Percentiles rank a stretch among this genome's conserved stretches.
Evolutionary conservation across 2,113 vertebrate species (phyloP).

Genomic region (Stomatorhinus ivindoensis): DNA sequence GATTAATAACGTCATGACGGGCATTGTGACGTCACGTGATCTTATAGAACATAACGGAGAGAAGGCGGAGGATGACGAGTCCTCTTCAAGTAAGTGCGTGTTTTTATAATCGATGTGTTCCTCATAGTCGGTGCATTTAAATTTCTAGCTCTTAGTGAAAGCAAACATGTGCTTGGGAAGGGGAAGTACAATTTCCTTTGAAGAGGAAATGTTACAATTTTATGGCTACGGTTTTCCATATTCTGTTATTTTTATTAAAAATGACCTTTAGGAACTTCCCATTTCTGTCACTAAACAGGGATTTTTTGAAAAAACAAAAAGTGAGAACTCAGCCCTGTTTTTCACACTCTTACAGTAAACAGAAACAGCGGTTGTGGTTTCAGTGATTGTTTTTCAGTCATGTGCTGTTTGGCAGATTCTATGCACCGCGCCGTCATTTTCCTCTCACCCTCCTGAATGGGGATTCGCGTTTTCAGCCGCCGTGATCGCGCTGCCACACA

Average conservation of each 20-base stretch:
- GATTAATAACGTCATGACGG: not conserved
- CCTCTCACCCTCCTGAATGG: not conserved
- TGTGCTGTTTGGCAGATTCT: not conserved
- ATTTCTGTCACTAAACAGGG: constrained; percentile 35
- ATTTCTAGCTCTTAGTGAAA: not conserved
- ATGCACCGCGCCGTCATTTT: not conserved
- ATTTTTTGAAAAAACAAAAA: constrained; percentile 27
- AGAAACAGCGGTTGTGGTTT: constrained; percentile 14
- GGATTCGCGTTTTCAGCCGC: not conserved
- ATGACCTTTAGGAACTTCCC: constrained; percentile 39
- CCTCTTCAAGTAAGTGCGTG: not conserved
- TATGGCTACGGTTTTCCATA: constrained; percentile 29
- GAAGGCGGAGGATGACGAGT: not conserved
- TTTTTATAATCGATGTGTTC: not conserved
- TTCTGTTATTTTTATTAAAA: constrained; percentile 41
- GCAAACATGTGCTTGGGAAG: constrained; percentile 4
- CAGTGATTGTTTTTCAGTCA: constrained; percentile 3
- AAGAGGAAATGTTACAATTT: constrained; percentile 40
- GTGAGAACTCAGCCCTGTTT: constrained; percentile 14
- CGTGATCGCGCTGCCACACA: not conserved
- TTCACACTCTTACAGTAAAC: not conserved
- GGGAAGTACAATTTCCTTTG: constrained; percentile 41
- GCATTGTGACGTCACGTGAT: not conserved
- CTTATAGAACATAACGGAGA: not conserved
- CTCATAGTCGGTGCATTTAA: not conserved